A percentile compares a stretch with the other conserved stretches of the same genome.
phyloP scores from a whole-genome alignment of 2,113 vertebrate genomes.

The Nycticebus coucang region DNA sequence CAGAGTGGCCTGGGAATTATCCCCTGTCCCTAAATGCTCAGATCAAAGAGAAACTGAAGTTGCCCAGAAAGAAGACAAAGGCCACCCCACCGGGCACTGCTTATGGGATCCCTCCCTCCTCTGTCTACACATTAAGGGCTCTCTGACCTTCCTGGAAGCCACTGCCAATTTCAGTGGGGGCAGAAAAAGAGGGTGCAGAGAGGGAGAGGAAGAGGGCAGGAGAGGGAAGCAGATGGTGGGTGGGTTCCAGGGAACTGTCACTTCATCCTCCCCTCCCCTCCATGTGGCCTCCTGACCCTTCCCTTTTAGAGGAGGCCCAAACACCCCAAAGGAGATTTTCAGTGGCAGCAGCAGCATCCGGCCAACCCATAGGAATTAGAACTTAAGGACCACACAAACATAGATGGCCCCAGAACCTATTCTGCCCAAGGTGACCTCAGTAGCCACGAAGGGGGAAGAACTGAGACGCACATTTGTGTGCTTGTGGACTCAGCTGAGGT shows the following conservation, averaged over 20 bases:
- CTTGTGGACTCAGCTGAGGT: background rate
- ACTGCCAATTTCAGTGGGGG: background rate
- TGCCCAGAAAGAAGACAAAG: background rate
- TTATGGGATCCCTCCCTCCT: background rate
- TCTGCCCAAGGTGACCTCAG: background rate
- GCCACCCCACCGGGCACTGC: background rate
- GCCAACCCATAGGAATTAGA: background rate
- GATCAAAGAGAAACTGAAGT: background rate
- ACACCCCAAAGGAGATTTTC: background rate
- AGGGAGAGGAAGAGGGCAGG: background rate
- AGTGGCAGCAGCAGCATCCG: background rate
- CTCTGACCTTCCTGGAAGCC: background rate
- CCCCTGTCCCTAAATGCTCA: background rate
- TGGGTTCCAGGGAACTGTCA: background rate
- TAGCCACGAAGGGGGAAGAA: background rate
- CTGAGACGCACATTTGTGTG: background rate
- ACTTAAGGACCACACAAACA: too few relatives aligned
- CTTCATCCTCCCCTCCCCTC: background rate
- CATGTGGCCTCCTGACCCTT: background rate
- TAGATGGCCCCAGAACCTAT: background rate
- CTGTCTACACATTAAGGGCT: background rate
- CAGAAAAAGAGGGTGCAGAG: background rate
- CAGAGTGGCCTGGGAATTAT: background rate
- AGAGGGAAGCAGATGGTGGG: rapidly evolving
- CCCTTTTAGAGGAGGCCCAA: background rate